These are phyloP conservation scores for Plagodis dolabraria DNA, from an alignment of 2,888 invertebrate species.

Conservation along the genomic window DNA sequence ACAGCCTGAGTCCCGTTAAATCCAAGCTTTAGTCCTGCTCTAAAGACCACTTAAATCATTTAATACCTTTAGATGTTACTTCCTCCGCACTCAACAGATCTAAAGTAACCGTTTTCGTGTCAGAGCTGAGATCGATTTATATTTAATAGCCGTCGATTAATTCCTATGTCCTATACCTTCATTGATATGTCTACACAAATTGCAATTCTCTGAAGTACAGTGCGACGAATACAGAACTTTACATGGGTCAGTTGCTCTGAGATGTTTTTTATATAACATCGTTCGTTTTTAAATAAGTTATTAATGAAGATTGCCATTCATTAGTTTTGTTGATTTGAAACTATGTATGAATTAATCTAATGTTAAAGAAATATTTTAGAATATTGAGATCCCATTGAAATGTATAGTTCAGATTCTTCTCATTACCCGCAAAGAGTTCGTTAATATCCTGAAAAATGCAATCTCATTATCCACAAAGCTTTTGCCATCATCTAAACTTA, in stretches of 20 bases:
- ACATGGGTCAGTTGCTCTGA: conserved; percentile 4
- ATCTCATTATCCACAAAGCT: not conserved
- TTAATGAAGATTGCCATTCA: too few relatives aligned
- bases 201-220: conserved; percentile 7
- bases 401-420: too few relatives aligned
- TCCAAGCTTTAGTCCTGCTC: not conserved
- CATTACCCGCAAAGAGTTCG: not conserved
- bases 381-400: too few relatives aligned
- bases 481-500: conserved; percentile 9
- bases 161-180: not conserved
- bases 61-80: conserved; percentile 3
- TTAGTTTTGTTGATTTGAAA: too few relatives aligned
- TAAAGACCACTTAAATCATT: conserved; percentile 9
- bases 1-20: too few relatives aligned
- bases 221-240: not conserved
- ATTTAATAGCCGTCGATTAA: conserved; percentile 18
- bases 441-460: conserved; percentile 3
- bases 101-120: conserved; percentile 15
- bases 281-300: too few relatives aligned
- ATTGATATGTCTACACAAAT: conserved; percentile 22
- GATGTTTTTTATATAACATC: too few relatives aligned
- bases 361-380: too few relatives aligned
- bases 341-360: too few relatives aligned
- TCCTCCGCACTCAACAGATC: conserved; percentile 6
- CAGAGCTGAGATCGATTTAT: conserved; percentile 11